Evolutionary conservation across 2,113 vertebrate species (phyloP).

Genomic region (Forbesichthys agassizii): DNA sequence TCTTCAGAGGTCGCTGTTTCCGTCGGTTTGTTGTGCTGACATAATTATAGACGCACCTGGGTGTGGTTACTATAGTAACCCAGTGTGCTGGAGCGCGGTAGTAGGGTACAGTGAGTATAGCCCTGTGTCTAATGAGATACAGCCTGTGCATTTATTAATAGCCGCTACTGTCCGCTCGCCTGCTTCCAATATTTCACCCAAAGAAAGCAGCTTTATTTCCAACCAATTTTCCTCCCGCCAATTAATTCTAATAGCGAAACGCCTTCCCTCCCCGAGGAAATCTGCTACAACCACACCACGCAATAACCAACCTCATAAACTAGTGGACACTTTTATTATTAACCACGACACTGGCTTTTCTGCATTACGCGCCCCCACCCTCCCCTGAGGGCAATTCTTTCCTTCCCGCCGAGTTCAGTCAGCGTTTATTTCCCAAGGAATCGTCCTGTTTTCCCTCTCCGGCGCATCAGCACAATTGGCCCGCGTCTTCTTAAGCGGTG

Average conservation of each 20-base stretch:
- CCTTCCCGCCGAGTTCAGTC: slow-evolving; percentile 41
- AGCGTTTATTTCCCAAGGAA: slow-evolving; percentile 54
- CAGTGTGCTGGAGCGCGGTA: too few relatives aligned
- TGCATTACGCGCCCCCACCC: slow-evolving; percentile 29
- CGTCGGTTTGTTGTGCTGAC: too few relatives aligned
- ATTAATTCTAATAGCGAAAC: neutral
- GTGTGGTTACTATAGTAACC: too few relatives aligned
- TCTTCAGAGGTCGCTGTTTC: too few relatives aligned
- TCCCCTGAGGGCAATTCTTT: slow-evolving; percentile 40
- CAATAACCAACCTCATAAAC: slow-evolving; percentile 23
- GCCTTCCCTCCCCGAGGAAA: neutral
- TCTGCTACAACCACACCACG: neutral
- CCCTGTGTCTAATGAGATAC: too few relatives aligned
- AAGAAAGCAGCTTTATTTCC: too few relatives aligned
- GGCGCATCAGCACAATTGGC: slow-evolving; percentile 57
- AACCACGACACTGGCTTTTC: slow-evolving; percentile 26
- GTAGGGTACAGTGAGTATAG: too few relatives aligned
- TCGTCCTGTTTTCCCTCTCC: slow-evolving; percentile 17
- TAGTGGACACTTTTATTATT: slow-evolving; percentile 33
- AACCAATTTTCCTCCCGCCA: neutral
- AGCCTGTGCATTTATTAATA: too few relatives aligned
- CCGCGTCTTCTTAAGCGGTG: slow-evolving; percentile 20
- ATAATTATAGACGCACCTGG: too few relatives aligned
- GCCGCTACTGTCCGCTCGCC: too few relatives aligned
- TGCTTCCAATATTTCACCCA: too few relatives aligned